Evolutionary conservation across 2,113 vertebrate species (phyloP).

Genomic region (Prionailurus viverrinus): DNA sequence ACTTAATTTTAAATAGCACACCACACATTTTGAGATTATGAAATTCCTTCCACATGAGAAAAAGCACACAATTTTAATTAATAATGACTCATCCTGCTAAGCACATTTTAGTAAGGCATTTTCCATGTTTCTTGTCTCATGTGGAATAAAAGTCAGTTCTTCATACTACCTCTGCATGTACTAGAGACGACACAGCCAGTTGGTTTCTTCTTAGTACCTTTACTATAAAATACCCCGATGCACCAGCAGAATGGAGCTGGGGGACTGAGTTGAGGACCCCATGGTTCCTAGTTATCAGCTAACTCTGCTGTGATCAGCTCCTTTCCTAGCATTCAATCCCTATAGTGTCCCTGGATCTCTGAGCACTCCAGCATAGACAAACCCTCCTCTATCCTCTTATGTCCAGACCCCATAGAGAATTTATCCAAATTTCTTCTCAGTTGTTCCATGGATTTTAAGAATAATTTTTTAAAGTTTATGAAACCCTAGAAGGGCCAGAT

Average conservation of each 20-base stretch:
- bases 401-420: background rate
- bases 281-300: background rate
- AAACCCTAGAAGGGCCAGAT: background rate
- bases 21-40: background rate
- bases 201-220: background rate
- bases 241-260: background rate
- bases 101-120: constrained; percentile 7
- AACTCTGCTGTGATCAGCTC: background rate
- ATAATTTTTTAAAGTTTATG: background rate
- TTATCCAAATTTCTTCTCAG: background rate
- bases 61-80: background rate
- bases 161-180: background rate
- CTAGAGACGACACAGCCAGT: background rate
- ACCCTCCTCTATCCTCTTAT: background rate
- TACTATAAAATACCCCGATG: background rate
- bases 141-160: background rate
- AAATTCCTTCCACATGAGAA: constrained; percentile 32
- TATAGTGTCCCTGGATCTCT: background rate
- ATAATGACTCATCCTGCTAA: background rate
- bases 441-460: background rate
- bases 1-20: constrained; percentile 37
- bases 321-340: background rate
- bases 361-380: background rate
- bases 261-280: background rate
- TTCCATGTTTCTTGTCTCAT: background rate